Conservation (phyloP, 2,113 vertebrate species). For the Verasper variegatus region DNA sequence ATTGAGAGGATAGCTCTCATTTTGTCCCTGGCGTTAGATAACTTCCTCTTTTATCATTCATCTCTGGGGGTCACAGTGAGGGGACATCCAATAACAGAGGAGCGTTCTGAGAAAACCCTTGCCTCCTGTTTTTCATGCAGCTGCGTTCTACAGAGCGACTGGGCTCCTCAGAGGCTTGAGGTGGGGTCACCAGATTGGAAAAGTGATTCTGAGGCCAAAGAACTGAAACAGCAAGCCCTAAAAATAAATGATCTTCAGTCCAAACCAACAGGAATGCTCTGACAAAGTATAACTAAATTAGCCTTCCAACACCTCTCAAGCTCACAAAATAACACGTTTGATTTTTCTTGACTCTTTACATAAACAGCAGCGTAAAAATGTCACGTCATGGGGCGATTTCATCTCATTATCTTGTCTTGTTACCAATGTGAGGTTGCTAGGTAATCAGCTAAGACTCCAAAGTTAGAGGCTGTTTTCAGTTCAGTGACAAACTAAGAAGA, state of each 20-base stretch:
- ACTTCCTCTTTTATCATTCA: conserved; percentile 24
- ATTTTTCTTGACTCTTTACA: not conserved
- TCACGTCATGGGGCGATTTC: too few relatives aligned
- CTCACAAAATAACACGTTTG: not conserved
- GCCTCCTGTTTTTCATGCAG: conserved; percentile 37
- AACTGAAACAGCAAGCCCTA: not conserved
- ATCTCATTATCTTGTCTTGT: not conserved
- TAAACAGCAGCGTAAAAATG: not conserved
- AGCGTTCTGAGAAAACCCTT: conserved; percentile 39
- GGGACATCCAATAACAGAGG: conserved; percentile 35
- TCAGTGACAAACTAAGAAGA: too few relatives aligned
- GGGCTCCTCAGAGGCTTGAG: conserved; percentile 29
- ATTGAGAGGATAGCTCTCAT: conserved; percentile 18
- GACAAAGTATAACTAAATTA: not conserved
- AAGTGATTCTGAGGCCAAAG: not conserved
- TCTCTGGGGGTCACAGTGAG: conserved; percentile 11
- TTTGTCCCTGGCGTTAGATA: conserved; percentile 12
- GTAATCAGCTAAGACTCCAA: not conserved
- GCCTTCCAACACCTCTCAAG: not conserved
- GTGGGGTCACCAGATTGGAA: conserved; percentile 29
- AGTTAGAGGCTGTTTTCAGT: not conserved
- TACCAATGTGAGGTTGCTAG: not conserved
- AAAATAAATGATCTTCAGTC: not conserved
- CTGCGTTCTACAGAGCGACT: conserved; percentile 33
- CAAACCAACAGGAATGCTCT: not conserved